Base-by-base conservation (phyloP, 1,140 invertebrate species). In the Drosophila auraria region DNA sequence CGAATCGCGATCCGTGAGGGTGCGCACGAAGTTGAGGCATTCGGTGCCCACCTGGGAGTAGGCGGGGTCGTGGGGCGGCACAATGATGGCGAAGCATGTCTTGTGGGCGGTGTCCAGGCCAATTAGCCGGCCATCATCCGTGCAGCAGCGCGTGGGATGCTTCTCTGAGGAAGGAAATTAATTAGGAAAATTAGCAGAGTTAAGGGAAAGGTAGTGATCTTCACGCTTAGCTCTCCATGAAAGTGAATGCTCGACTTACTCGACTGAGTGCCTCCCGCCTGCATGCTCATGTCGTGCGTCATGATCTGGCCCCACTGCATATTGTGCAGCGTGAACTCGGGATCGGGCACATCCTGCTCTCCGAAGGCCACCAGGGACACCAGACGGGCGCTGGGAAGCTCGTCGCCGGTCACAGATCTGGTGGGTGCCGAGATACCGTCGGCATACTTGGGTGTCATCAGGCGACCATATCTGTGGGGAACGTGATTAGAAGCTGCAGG, bases 291-390 rank as follows among this genome's bases (percentile, higher is more conserved):
- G 83, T 98, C 97, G 91, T 98, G 97, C 6, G 97, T 97, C 27
- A 98, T 96, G 58, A 98, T 96, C 93, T 98, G 97, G 9, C 97
- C 97, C 95, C 96, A 98, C 75, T 97, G 96, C 95, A 97, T 97
- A 20, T 96, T 94, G n/a, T 95, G 95, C 2, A 97, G 92, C 4
- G 96, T 96, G 94, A 95, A 97, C 51, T 95, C 93, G 0, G 94
- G 95, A 92, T 97, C 96, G 3, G 96, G 93, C 2, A 95, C 92
- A 69, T 96, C 95, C 11, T 95, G 95, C 59, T 95, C 94, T 0
- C 94, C 94, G 82, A 97, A 97, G 1, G 97, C 81, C 1, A 94
- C 93, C 36, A 95, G 93, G 68, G 96, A 97, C 1, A 98, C 93
- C 14, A 95, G 90, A 38, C 97, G 94, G 15, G 96, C 93, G 64